These are phyloP conservation scores for Gryllus bimaculatus DNA, from an alignment of 1,140 invertebrate species.

Conservation along the genomic window DNA sequence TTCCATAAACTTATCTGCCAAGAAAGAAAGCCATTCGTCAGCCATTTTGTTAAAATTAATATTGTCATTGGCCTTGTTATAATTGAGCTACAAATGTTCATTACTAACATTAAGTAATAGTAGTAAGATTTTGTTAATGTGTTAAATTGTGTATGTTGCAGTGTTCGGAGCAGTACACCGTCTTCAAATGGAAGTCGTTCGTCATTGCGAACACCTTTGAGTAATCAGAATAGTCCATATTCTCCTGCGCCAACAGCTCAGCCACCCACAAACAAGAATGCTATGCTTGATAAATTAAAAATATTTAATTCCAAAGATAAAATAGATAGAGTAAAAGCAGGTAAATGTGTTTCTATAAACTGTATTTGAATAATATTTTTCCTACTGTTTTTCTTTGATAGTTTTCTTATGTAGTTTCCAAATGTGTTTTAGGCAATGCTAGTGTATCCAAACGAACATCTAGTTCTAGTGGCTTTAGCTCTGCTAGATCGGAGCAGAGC, in stretches of 20 bases:
- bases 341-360: background rate
- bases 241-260: background rate
- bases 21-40: too few relatives aligned
- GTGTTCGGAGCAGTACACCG: conserved; percentile 7
- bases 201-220: background rate
- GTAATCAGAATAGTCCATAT: conserved; percentile 6
- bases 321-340: conserved; percentile 6
- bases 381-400: background rate
- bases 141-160: background rate
- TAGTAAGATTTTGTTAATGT: too few relatives aligned
- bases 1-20: too few relatives aligned
- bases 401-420: background rate
- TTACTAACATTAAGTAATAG: too few relatives aligned
- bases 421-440: background rate
- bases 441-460: conserved; percentile 66
- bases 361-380: too few relatives aligned
- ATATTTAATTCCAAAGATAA: background rate
- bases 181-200: background rate
- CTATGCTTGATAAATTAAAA: background rate
- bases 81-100: too few relatives aligned
- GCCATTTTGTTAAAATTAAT: too few relatives aligned
- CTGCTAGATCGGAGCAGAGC: conserved; percentile 74
- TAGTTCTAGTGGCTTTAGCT: conserved; percentile 81
- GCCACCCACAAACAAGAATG: conserved; percentile 6
- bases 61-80: too few relatives aligned